Conservation (phyloP, 2,113 vertebrate genomes). For the Nematolebias whitei region DNA sequence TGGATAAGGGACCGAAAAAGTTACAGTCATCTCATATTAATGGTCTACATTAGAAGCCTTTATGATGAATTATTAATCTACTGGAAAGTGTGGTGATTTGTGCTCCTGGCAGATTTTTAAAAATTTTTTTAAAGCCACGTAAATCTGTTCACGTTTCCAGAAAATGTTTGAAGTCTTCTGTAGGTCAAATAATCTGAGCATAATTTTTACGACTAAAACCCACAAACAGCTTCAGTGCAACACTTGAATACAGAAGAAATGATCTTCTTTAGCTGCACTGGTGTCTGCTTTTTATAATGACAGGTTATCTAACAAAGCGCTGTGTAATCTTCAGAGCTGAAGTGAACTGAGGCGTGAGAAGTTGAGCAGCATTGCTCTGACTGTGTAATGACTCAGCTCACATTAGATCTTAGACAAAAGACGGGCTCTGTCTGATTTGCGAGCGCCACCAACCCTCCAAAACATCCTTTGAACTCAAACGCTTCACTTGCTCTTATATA, state of each 20-base stretch:
- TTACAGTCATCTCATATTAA: slow-evolving; percentile 71
- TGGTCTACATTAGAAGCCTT: slow-evolving; percentile 68
- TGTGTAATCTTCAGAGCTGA: slow-evolving; percentile 50
- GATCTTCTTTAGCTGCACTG: slow-evolving; percentile 36
- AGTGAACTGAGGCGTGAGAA: slow-evolving; percentile 45
- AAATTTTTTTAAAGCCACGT: slow-evolving; percentile 27
- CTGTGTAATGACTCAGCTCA: slow-evolving; percentile 46
- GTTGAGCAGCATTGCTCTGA: slow-evolving; percentile 40
- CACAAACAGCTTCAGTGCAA: background rate
- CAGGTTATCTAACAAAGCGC: slow-evolving; percentile 54
- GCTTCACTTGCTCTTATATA: slow-evolving; percentile 22
- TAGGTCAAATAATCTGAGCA: background rate
- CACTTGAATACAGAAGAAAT: slow-evolving; percentile 16
- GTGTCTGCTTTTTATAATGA: slow-evolving; percentile 48
- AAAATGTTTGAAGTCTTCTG: slow-evolving; percentile 13
- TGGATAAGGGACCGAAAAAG: slow-evolving; percentile 30
- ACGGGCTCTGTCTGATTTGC: background rate
- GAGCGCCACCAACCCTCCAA: background rate
- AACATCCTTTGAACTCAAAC: slow-evolving; percentile 3
- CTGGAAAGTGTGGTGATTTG: slow-evolving; percentile 60
- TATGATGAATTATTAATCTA: slow-evolving; percentile 52
- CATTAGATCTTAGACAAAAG: slow-evolving; percentile 38
- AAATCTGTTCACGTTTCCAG: slow-evolving; percentile 3
- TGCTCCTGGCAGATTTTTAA: slow-evolving; percentile 42
- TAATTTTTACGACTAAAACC: background rate